Percentiles rank a stretch among this genome's conserved stretches.
Conservation (phyloP, 1,140 invertebrate genomes). For the Copidosoma floridanum region DNA sequence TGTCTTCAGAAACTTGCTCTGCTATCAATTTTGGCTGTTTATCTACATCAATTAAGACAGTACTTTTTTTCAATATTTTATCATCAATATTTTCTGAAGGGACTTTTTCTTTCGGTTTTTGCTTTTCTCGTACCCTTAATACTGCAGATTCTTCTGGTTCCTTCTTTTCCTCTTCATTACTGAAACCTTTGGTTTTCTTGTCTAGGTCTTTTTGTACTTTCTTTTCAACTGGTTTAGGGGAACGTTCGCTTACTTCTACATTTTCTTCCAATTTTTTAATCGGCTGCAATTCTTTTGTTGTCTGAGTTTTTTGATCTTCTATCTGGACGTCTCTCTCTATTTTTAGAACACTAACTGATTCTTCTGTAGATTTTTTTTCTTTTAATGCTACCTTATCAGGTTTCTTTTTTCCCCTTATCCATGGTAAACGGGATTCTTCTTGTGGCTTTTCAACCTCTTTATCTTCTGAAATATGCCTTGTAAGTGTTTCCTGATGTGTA, state of each 20-base stretch:
- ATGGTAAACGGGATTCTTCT: neutral
- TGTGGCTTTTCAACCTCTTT: neutral
- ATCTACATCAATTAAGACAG: neutral
- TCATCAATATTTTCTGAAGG: conserved; percentile 32
- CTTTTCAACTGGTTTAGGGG: conserved; percentile 40
- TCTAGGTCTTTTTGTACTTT: conserved; percentile 22
- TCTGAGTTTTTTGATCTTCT: too few relatives aligned
- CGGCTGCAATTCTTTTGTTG: too few relatives aligned
- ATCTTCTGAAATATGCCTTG: neutral
- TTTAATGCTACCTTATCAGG: neutral
- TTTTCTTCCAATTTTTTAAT: too few relatives aligned
- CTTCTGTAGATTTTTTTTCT: conserved; percentile 31
- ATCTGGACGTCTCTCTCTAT: too few relatives aligned
- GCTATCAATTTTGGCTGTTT: neutral
- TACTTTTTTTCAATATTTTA: conserved; percentile 16
- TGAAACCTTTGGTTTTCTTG: conserved; percentile 28
- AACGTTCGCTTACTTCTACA: conserved; percentile 44
- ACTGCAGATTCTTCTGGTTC: conserved; percentile 43
- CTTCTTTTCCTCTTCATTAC: conserved; percentile 51
- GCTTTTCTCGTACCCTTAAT: conserved; percentile 52
- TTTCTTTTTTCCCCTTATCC: conserved; percentile 10
- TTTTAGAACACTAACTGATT: too few relatives aligned
- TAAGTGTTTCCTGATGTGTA: conserved; percentile 9
- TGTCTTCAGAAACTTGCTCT: conserved; percentile 35
- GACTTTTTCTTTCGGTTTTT: conserved; percentile 40